Base-by-base conservation (phyloP, 2,797 vertebrate species). In the Alfaro cultratus region DNA sequence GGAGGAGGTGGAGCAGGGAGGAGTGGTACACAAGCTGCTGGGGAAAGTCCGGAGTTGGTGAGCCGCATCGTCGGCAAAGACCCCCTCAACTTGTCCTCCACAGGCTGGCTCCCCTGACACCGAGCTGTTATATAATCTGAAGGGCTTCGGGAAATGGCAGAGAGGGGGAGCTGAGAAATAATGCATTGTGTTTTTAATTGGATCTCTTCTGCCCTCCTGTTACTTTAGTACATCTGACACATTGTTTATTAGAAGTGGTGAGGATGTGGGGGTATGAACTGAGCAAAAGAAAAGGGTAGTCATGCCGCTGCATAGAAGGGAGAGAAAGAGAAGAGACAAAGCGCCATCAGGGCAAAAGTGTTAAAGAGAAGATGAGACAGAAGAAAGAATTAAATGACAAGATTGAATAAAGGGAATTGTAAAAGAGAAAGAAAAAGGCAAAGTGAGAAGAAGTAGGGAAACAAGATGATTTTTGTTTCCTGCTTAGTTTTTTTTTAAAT, bases 121-220 rank as follows among this genome's bases (percentile, higher is more conserved):
- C n/a, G 89, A 94, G 89, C 90, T 92, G 88, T 94, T 95, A 93
- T 86, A 93, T 95, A 94, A 95, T 93, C 86, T 87, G 86, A 93
- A 90, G 80, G 85, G 89, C 77, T 91, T 85, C 7, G 9, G 86
- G 84, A 88, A 85, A 86, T 41, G 15, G 73, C 47, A 39, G 62
- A 41, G 78, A 62, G 75, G 70, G 84, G 78, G 60, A 74, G 81
- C 78, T 81, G 85, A 76, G 87, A 91, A 94, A 94, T 92, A 92
- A 94, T 85, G 84, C 85, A 92, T 93, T 93, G 87, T 91, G 92
- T 78, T 93, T 94, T 95, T 94, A 94, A 95, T 95, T 95, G 92
- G 93, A 94, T 94, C 89, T 89, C 81, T 91, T 82, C 85, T 83
- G 86, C 85, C 70, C 84, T 82, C 51, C 31, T 41, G n/a, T 86